Base-by-base conservation (phyloP, 2,113 vertebrate species). In the Heterocephalus glaber region DNA sequence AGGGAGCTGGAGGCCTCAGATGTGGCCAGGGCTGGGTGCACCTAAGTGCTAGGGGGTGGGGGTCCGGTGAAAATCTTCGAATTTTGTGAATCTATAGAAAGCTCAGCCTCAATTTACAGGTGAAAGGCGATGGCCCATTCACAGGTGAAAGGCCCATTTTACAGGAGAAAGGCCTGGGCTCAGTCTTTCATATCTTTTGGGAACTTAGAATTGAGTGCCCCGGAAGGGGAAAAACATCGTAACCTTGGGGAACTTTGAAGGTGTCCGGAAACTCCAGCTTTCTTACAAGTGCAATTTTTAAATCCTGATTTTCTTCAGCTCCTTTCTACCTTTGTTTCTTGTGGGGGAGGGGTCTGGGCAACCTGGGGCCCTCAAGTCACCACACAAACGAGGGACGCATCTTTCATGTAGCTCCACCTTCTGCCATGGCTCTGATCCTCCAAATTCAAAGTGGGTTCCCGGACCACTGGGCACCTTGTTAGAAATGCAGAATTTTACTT, bases 341-440 rank as follows among this genome's bases (percentile, higher is more conserved):
- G 19, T 8, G 19, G 8, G 1, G 5, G 35, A n/a, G 33, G 33
- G 10, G 52, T 33, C 44, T 0, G 0, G 26, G 11, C 4, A 26
- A 14, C 0, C 0, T 2, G 30, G 0, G 13, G 38, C 61, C 91
- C 70, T 35, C 96, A 44, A 26, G 86, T 92, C 52, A 95, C 93
- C 58, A n/a, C 12, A 88, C 81, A 90, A 92, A 92, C 86, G n/a
- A 92, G 86, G 86, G 33, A 80, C n/a, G 61, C 63, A 11, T 92
- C 96, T 84, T 58, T 91, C 97, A 95, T 68, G 0, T 63, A 14
- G 52, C 13, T 1, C 60, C 60, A 7, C 11, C n/a, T 28, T n/a
- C 9, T 1, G 12, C 56, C n/a, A 19, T 0, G 35, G 16, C 44
- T 41, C 12, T 9, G 49, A 56, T 41, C 41, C 44, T 76, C 70